Conservation (phyloP, 37 sponge, comb jelly and placozoan genomes). For the Aphrocallistes beatrix region DNA sequence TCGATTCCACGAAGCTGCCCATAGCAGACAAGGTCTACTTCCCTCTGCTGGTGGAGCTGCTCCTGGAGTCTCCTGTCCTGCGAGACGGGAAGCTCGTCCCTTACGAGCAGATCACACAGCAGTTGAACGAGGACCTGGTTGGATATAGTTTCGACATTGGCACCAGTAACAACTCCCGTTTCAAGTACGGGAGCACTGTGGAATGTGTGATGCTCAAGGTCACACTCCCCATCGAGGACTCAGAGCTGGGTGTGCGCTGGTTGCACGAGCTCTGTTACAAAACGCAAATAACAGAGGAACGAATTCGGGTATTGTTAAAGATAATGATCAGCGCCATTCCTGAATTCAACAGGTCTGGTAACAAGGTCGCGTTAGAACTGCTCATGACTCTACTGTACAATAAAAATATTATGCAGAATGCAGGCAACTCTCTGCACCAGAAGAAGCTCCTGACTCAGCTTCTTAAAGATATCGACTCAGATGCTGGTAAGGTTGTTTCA, state of each 20-base stretch:
- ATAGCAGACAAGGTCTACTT: conserved; percentile 25
- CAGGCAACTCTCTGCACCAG: conserved; percentile 41
- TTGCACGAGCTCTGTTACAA: conserved; percentile 46
- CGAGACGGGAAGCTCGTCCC: conserved; percentile 57
- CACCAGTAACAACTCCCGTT: neutral
- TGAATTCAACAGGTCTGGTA: conserved; percentile 23
- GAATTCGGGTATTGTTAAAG: conserved; percentile 41
- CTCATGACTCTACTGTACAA: neutral
- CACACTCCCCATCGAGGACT: neutral
- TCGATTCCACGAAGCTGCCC: conserved; percentile 48
- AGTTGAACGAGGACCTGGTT: conserved; percentile 52
- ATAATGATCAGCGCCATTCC: conserved; percentile 52
- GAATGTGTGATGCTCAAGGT: neutral
- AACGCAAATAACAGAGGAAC: conserved; percentile 42
- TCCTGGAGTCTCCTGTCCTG: conserved; percentile 67
- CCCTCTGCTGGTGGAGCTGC: conserved; percentile 44
- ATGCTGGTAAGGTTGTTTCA: conserved; percentile 26
- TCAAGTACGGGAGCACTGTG: neutral
- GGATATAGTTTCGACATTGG: neutral
- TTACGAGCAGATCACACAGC: conserved; percentile 46
- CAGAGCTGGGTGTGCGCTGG: conserved; percentile 42
- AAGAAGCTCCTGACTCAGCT: conserved; percentile 31
- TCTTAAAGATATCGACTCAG: conserved; percentile 20
- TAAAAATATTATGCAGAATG: conserved; percentile 31
- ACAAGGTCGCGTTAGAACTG: neutral